Percentiles rank a stretch among this genome's conserved stretches.
These are phyloP conservation scores for Yasuhikotakia modesta DNA, from an alignment of 2,797 vertebrate genomes.

Conservation along the genomic window DNA sequence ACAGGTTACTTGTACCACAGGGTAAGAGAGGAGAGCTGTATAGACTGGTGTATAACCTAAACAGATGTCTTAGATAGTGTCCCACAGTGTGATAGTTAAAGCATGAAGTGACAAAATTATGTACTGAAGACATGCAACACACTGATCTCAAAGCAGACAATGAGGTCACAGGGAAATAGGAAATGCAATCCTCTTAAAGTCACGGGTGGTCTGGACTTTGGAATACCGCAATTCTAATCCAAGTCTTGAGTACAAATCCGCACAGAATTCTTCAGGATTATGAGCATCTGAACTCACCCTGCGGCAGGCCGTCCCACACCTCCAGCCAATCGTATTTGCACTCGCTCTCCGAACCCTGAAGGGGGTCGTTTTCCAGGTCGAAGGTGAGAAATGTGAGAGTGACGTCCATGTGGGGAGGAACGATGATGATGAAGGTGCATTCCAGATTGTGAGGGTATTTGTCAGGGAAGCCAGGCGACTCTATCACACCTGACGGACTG, in stretches of 20 bases:
- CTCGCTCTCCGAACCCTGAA: conserved; percentile 90
- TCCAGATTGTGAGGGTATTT: conserved; percentile 98
- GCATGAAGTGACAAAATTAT: conserved; percentile 54
- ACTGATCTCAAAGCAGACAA: conserved; percentile 53
- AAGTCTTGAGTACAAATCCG: conserved; percentile 30
- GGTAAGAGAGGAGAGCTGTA: conserved; percentile 33
- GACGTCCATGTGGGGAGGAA: conserved; percentile 91
- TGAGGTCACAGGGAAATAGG: conserved; percentile 53
- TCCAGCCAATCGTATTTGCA: conserved; percentile 99
- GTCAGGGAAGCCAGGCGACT: conserved; percentile 96
- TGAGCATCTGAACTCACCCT: conserved; percentile 84
- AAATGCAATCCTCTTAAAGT: conserved; percentile 55
- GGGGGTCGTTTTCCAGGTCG: conserved; percentile 94
- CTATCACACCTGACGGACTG: conserved; percentile 86
- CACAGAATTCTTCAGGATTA: conserved; percentile 28
- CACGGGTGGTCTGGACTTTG: conserved; percentile 80
- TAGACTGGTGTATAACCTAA: conserved; percentile 41
- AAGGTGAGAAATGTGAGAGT: conserved; percentile 93
- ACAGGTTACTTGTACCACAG: conserved; percentile 22
- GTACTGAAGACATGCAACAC: conserved; percentile 30
- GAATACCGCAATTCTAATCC: conserved; percentile 84
- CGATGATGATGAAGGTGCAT: conserved; percentile 92
- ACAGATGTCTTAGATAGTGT: conserved; percentile 39
- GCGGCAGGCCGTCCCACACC: conserved; percentile 96
- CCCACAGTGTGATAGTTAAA: conserved; percentile 29